These are phyloP conservation scores for Oreochromis spilurus DNA, from an alignment of 2,113 vertebrate species.

Conservation along the genomic window DNA sequence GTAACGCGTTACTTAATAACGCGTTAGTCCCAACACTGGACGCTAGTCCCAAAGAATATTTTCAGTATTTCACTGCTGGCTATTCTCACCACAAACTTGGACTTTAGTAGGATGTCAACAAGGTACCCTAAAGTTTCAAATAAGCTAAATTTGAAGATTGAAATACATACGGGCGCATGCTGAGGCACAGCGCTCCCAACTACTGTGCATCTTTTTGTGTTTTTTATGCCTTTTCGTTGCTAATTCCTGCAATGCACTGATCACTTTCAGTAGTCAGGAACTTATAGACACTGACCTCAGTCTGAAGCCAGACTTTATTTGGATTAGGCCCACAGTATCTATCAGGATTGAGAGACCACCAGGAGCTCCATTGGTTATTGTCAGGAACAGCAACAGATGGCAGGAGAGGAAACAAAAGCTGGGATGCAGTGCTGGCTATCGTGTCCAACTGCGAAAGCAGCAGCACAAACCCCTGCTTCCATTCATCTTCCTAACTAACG, in stretches of 20 bases:
- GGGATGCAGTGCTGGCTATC: neutral
- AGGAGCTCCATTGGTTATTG: neutral
- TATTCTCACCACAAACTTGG: neutral
- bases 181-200: neutral
- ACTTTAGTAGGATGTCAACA: neutral
- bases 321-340: neutral
- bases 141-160: neutral
- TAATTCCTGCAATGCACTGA: neutral
- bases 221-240: neutral
- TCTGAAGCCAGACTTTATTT: neutral
- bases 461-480: neutral
- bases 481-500: neutral
- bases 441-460: neutral
- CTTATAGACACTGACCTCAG: neutral
- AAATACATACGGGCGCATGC: neutral
- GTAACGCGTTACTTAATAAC: no score
- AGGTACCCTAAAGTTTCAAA: neutral
- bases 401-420: neutral
- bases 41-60: neutral
- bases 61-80: neutral
- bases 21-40: neutral
- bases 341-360: neutral
- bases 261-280: neutral
- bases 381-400: neutral
- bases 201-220: neutral